phyloP scores from a whole-genome alignment of 2,888 invertebrate species.

The Drosophila vallismaia region DNA sequence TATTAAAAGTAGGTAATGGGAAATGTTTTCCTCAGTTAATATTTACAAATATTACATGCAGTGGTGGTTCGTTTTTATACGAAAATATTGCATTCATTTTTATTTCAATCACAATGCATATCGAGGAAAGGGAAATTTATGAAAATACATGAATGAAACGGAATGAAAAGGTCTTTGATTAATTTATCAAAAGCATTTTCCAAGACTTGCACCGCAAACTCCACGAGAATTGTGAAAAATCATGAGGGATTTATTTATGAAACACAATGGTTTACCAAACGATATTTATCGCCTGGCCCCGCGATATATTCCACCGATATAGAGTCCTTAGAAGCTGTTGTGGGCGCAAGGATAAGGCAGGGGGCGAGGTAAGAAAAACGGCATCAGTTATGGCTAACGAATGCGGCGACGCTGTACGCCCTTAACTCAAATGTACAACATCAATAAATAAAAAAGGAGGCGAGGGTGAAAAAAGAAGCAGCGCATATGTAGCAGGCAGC shows the following conservation, averaged over 20 bases:
- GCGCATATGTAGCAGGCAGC: constrained; percentile 18
- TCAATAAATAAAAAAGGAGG: constrained; percentile 73
- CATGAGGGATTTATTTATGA: not conserved
- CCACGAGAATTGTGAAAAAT: not conserved
- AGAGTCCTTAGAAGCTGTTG: not conserved
- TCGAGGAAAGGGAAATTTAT: not conserved
- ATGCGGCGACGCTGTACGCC: constrained; percentile 73
- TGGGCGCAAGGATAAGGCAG: not conserved
- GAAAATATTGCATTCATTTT: not conserved
- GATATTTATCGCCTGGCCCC: not conserved
- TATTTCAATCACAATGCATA: not conserved
- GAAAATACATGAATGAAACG: not conserved
- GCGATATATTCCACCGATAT: not conserved
- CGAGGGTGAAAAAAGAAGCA: not conserved
- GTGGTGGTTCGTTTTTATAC: not conserved
- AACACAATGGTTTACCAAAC: not conserved
- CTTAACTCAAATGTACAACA: constrained; percentile 78
- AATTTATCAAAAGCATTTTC: too few species aligned
- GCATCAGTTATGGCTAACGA: constrained; percentile 78
- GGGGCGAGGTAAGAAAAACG: constrained; percentile 59
- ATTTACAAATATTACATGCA: not conserved
- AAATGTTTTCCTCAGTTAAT: not conserved
- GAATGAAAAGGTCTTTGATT: not conserved
- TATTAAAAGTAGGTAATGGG: not conserved
- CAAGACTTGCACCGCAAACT: too few species aligned